Evolutionary conservation across 2,888 invertebrate genomes (phyloP).

Genomic region (Gibbula magus): DNA sequence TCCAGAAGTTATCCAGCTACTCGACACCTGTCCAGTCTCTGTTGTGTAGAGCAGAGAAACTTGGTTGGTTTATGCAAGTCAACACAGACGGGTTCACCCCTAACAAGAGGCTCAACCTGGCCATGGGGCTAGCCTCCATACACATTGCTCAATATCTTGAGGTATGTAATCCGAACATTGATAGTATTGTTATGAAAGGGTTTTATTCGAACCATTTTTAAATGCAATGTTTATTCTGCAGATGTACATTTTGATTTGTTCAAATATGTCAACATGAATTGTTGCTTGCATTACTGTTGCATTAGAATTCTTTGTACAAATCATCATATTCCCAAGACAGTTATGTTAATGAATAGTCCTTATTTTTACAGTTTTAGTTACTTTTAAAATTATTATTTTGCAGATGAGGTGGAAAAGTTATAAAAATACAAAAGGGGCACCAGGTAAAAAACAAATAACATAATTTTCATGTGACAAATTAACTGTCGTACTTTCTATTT

Average conservation of each 20-base stretch:
- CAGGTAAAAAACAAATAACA: slow-evolving; percentile 36
- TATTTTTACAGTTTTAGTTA: no score
- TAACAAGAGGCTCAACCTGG: slow-evolving; percentile 64
- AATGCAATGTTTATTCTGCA: no score
- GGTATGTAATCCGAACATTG: slow-evolving; percentile 39
- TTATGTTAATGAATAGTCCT: no score
- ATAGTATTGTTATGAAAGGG: no score
- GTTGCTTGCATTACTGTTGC: no score
- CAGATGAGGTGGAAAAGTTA: slow-evolving; percentile 59
- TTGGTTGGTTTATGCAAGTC: slow-evolving; percentile 65
- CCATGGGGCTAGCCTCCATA: slow-evolving; percentile 70
- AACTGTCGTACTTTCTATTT: no score
- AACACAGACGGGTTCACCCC: slow-evolving; percentile 66
- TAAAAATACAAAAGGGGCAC: slow-evolving; percentile 53
- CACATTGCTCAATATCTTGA: slow-evolving; percentile 68
- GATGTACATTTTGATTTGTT: no score
- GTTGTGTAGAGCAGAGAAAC: slow-evolving; percentile 64
- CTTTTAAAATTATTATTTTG: slow-evolving; percentile 26
- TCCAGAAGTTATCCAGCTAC: slow-evolving; percentile 44
- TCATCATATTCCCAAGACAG: no score
- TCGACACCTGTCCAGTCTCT: slow-evolving; percentile 51
- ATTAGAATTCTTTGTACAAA: no score
- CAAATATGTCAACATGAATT: no score
- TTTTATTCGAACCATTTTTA: no score
- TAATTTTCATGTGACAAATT: no score